phyloP scores from a whole-genome alignment of 2,113 vertebrate genomes.

The Geococcyx californianus region DNA sequence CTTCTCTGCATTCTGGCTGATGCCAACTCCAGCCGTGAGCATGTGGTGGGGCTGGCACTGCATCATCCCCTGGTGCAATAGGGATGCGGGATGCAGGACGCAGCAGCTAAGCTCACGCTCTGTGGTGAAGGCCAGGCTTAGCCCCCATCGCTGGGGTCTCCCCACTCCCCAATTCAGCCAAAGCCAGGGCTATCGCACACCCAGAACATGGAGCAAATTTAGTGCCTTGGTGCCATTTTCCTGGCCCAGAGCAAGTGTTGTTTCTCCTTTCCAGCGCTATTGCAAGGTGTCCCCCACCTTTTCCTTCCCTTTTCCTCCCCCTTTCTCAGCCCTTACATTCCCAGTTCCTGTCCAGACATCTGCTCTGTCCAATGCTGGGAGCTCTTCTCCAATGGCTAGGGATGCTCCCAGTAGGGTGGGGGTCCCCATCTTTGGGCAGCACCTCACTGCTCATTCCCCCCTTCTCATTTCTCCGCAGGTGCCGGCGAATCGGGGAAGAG shows the following conservation, averaged over 20 bases:
- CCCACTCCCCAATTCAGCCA: neutral
- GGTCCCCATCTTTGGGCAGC: neutral
- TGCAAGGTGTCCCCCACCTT: rapidly evolving
- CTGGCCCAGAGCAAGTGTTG: neutral
- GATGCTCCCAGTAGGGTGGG: too few species aligned
- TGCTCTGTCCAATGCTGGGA: neutral
- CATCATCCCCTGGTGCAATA: rapidly evolving
- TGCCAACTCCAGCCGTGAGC: neutral
- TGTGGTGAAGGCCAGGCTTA: neutral
- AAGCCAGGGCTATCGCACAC: rapidly evolving
- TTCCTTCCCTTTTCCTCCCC: neutral
- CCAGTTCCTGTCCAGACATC: neutral
- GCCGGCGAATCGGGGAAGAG: slow-evolving; percentile 97
- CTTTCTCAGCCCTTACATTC: neutral
- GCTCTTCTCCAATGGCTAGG: neutral
- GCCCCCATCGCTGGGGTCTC: rapidly evolving
- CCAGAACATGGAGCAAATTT: neutral
- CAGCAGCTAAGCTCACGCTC: neutral
- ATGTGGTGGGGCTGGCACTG: rapidly evolving
- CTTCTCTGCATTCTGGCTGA: neutral
- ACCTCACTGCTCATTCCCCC: neutral
- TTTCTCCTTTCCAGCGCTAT: neutral
- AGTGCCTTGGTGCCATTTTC: neutral
- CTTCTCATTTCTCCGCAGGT: slow-evolving; percentile 79
- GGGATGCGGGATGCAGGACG: neutral